phyloP scores from a whole-genome alignment of 1,140 invertebrate genomes.

The Brachionus rubens region DNA sequence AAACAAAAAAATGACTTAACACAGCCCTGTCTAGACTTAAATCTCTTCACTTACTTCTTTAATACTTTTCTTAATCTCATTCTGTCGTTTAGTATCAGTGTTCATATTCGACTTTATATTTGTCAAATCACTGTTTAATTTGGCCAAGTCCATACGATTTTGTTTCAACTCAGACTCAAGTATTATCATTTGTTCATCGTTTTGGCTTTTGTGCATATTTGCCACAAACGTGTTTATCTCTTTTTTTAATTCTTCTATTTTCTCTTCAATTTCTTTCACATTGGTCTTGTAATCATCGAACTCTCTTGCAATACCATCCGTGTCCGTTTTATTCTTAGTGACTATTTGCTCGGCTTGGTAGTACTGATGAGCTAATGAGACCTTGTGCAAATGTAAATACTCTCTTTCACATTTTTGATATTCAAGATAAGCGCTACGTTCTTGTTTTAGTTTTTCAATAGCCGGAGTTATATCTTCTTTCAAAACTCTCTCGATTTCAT shows the following conservation, averaged over 20 bases:
- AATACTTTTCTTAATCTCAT: conserved; percentile 33
- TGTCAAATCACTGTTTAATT: conserved; percentile 24
- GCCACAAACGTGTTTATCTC: neutral
- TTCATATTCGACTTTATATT: conserved; percentile 35
- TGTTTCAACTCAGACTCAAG: neutral
- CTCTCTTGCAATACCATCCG: conserved; percentile 8
- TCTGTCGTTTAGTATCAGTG: conserved; percentile 3
- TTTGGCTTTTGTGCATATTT: conserved; percentile 4
- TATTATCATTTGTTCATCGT: conserved; percentile 4
- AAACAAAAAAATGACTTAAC: neutral
- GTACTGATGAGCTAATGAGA: conserved; percentile 11
- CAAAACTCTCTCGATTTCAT: conserved; percentile 79
- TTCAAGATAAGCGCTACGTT: conserved; percentile 78
- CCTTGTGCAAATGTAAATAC: conserved; percentile 29
- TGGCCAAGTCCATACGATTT: conserved; percentile 13
- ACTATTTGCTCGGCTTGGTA: conserved; percentile 25
- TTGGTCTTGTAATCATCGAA: neutral
- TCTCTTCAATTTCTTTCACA: neutral
- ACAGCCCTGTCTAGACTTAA: too few species aligned
- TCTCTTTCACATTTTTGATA: conserved; percentile 73
- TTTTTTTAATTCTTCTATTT: neutral
- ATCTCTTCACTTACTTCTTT: neutral
- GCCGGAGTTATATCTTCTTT: conserved; percentile 83
- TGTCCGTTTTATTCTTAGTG: conserved; percentile 10
- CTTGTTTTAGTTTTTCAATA: conserved; percentile 78